Evolutionary conservation across 2,888 invertebrate genomes (phyloP).

Genomic region (Polydrusus pterygomalis): DNA sequence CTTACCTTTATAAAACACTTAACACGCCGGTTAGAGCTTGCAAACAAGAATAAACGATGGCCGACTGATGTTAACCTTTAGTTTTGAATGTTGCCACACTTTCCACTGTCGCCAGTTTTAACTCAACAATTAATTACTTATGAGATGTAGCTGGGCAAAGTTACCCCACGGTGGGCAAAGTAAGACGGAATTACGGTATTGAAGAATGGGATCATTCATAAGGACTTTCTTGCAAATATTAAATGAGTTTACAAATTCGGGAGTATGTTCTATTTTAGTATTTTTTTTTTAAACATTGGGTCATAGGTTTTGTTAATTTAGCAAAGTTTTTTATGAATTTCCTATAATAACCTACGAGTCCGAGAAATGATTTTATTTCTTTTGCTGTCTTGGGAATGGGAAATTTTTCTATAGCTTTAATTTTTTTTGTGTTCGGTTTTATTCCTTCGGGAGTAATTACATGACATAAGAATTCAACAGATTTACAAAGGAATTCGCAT

Average conservation of each 20-base stretch:
- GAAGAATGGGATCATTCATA: slow-evolving; percentile 46
- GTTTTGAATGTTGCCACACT: too few species aligned
- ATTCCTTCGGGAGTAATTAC: slow-evolving; percentile 57
- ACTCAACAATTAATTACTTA: too few species aligned
- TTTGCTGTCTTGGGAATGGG: slow-evolving; percentile 34
- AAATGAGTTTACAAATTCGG: slow-evolving; percentile 48
- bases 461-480: slow-evolving; percentile 54
- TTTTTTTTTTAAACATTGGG: slow-evolving; percentile 50
- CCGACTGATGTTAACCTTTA: too few species aligned
- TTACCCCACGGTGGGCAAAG: too few species aligned
- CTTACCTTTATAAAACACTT: too few species aligned
- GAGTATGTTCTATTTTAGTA: slow-evolving; percentile 23
- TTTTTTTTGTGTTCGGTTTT: slow-evolving; percentile 52
- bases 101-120: too few species aligned
- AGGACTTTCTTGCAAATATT: slow-evolving; percentile 52
- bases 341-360: slow-evolving; percentile 42
- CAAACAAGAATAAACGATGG: too few species aligned
- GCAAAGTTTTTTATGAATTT: slow-evolving; percentile 42
- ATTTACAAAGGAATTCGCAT: slow-evolving; percentile 47
- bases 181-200: too few species aligned
- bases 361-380: slow-evolving; percentile 52
- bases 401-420: slow-evolving; percentile 51
- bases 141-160: too few species aligned
- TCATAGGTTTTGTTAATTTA: slow-evolving; percentile 44
- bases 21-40: too few species aligned